phyloP scores from a whole-genome alignment of 2,797 vertebrate genomes.

The Hyperoplus lanceolatus region DNA sequence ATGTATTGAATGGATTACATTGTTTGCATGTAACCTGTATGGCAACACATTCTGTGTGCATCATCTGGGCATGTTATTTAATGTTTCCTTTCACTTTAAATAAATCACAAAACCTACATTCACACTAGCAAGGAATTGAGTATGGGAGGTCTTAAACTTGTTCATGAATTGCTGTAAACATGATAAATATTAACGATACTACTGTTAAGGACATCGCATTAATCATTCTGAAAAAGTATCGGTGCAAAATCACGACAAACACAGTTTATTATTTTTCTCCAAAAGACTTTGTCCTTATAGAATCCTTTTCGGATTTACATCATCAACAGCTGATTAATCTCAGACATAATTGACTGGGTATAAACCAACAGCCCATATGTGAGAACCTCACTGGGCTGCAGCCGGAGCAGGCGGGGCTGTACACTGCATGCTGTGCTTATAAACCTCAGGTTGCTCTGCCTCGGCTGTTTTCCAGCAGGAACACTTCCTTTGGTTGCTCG shows the following conservation, averaged over 20 bases:
- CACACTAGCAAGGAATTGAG: background rate
- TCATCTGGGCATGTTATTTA: background rate
- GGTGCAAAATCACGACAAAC: background rate
- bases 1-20: background rate
- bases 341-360: background rate
- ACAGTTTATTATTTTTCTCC: background rate
- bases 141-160: background rate
- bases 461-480: slow-evolving; percentile 59
- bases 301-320: background rate
- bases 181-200: background rate
- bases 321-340: background rate
- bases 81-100: background rate
- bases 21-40: background rate
- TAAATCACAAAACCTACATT: slow-evolving; percentile 1
- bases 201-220: background rate
- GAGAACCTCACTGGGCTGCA: slow-evolving; percentile 34
- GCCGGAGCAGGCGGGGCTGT: slow-evolving; percentile 73
- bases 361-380: background rate
- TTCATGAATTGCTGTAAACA: background rate
- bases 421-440: slow-evolving; percentile 53
- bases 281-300: background rate
- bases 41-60: background rate
- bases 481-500: slow-evolving; percentile 51
- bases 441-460: slow-evolving; percentile 56
- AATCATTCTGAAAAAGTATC: background rate